These are phyloP conservation scores for Acomys russatus DNA, from an alignment of 2,797 vertebrate species.

Conservation along the genomic window DNA sequence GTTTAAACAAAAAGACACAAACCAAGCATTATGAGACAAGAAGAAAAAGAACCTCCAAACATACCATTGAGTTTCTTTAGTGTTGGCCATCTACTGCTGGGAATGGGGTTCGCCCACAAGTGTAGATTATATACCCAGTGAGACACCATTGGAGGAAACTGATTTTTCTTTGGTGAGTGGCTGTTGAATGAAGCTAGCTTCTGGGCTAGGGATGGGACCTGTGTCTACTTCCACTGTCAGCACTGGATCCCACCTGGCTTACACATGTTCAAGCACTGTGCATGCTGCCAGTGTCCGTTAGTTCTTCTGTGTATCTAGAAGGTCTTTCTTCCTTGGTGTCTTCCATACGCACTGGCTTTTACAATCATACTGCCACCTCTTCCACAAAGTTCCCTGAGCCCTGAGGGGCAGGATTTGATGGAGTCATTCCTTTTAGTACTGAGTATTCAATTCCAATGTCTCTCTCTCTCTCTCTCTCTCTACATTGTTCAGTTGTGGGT, in stretches of 20 bases:
- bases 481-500: not conserved
- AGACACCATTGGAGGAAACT: not conserved
- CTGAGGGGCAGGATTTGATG: not conserved
- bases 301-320: not conserved
- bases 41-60: not conserved
- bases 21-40: not conserved
- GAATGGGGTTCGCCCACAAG: accelerated
- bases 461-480: not conserved
- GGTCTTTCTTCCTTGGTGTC: not conserved
- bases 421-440: not conserved
- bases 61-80: not conserved
- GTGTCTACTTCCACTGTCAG: not conserved
- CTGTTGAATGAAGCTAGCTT: not conserved
- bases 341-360: not conserved
- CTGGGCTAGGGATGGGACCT: not conserved
- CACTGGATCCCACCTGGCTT: no score
- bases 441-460: no score
- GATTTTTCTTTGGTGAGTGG: not conserved
- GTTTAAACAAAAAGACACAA: not conserved
- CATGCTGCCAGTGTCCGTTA: not conserved
- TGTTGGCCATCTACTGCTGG: not conserved
- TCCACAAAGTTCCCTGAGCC: not conserved
- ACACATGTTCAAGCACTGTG: not conserved
- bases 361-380: not conserved
- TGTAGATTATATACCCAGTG: not conserved